These are phyloP conservation scores for Halichoeres trimaculatus DNA, from an alignment of 2,113 vertebrate genomes.

Conservation along the genomic window DNA sequence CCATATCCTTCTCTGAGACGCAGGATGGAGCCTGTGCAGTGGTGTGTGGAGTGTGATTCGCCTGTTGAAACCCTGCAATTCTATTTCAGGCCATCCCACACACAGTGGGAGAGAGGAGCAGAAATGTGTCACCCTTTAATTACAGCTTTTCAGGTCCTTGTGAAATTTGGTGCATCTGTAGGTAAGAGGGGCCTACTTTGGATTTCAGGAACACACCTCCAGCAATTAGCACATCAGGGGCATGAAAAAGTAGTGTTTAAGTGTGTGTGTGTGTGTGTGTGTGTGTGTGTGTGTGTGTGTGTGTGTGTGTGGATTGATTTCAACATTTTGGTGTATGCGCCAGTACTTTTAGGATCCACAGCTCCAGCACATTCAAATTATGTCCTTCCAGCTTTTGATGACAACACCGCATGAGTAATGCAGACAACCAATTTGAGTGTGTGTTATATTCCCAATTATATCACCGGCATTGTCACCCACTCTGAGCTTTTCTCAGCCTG, in stretches of 20 bases:
- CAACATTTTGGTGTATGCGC: conserved; percentile 39
- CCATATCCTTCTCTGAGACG: conserved; percentile 36
- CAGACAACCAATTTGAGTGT: conserved; percentile 35
- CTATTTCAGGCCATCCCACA: conserved; percentile 83
- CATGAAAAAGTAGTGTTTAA: conserved; percentile 22
- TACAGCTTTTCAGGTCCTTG: conserved; percentile 78
- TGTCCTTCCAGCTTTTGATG: conserved; percentile 50
- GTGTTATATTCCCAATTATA: conserved; percentile 69
- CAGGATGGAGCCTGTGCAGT: conserved; percentile 55
- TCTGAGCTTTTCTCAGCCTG: conserved; percentile 61
- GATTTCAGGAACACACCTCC: conserved; percentile 72
- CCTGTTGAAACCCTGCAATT: conserved; percentile 78
- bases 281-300: conserved; percentile 16
- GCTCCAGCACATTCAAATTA: conserved; percentile 33
- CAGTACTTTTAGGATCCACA: conserved; percentile 24
- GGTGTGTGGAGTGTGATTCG: conserved; percentile 49
- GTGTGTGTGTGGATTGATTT: conserved; percentile 24
- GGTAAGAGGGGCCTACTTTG: conserved; percentile 72
- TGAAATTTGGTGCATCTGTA: conserved; percentile 75
- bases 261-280: conserved; percentile 10
- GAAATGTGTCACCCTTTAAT: conserved; percentile 83
- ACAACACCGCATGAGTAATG: conserved; percentile 42
- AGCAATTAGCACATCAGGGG: conserved; percentile 73
- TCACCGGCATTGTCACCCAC: conserved; percentile 63
- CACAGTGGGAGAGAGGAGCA: conserved; percentile 79